Conservation (phyloP, 2,797 vertebrate genomes). For the Bryconaethiops microstoma region DNA sequence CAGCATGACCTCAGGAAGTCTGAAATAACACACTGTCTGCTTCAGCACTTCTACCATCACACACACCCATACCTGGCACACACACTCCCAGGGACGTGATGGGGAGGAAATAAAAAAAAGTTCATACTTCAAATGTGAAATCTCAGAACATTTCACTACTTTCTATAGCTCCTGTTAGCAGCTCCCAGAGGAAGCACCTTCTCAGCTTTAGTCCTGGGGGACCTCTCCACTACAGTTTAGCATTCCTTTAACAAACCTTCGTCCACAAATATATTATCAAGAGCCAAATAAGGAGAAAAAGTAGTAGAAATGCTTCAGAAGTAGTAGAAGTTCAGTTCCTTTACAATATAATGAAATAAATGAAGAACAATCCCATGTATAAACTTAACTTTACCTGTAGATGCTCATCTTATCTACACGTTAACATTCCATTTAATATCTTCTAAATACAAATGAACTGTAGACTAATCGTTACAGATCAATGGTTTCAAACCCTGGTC, state of each 20-base stretch:
- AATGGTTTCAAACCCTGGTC: too few species aligned
- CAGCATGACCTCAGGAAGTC: constrained; percentile 56
- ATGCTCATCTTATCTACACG: too few species aligned
- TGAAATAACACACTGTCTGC: constrained; percentile 46
- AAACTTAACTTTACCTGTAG: not conserved
- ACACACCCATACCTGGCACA: constrained; percentile 46
- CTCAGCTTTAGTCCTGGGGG: not conserved
- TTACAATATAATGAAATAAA: not conserved
- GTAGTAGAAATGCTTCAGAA: not conserved
- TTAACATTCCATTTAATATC: not conserved
- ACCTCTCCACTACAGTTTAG: not conserved
- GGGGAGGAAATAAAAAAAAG: not conserved
- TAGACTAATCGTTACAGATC: too few species aligned
- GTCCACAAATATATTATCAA: constrained; percentile 16
- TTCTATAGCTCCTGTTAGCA: not conserved
- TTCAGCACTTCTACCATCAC: constrained; percentile 47
- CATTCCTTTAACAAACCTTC: not conserved
- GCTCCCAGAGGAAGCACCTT: not conserved
- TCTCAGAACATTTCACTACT: not conserved
- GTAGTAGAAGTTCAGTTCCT: not conserved
- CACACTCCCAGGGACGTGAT: not conserved
- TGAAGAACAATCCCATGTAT: not conserved
- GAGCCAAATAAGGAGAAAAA: not conserved
- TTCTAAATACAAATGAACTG: not conserved
- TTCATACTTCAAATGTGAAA: constrained; percentile 6